A percentile compares a stretch with the other conserved stretches of the same genome.
These are phyloP conservation scores for Uloborus diversus DNA, from an alignment of 1,140 invertebrate genomes.

Conservation along the genomic window DNA sequence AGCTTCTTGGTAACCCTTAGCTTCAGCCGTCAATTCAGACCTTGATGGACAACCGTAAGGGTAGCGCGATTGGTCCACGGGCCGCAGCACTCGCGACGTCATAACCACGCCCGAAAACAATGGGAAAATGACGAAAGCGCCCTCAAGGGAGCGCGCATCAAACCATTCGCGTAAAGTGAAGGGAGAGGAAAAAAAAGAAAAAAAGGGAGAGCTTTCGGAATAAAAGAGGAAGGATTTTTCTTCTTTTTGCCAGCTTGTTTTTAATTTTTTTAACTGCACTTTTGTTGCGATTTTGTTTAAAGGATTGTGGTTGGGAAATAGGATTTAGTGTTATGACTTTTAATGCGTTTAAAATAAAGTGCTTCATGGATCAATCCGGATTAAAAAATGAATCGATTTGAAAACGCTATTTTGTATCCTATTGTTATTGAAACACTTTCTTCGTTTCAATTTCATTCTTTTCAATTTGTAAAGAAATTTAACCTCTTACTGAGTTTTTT, in stretches of 20 bases:
- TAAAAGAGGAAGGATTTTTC: background rate
- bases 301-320: background rate
- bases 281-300: slow-evolving; percentile 15
- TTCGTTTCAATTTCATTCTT: too few species aligned
- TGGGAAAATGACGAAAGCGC: slow-evolving; percentile 20
- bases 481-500: too few species aligned
- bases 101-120: slow-evolving; percentile 42
- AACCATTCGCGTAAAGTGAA: slow-evolving; percentile 7
- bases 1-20: slow-evolving; percentile 9
- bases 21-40: slow-evolving; percentile 39
- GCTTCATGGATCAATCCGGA: too few species aligned
- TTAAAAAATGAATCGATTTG: too few species aligned
- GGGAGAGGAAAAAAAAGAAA: background rate
- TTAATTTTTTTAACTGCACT: background rate
- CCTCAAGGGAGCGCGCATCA: slow-evolving; percentile 18
- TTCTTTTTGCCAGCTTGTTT: background rate
- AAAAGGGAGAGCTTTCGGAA: background rate
- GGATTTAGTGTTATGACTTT: background rate
- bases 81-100: slow-evolving; percentile 27
- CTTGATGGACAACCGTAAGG: slow-evolving; percentile 43
- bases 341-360: background rate
- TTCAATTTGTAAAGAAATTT: too few species aligned
- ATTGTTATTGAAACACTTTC: too few species aligned
- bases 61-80: slow-evolving; percentile 11
- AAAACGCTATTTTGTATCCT: too few species aligned